A percentile compares a stretch with the other conserved stretches of the same genome.
phyloP scores from a whole-genome alignment of 2,797 vertebrate genomes.

The Merluccius polli region DNA sequence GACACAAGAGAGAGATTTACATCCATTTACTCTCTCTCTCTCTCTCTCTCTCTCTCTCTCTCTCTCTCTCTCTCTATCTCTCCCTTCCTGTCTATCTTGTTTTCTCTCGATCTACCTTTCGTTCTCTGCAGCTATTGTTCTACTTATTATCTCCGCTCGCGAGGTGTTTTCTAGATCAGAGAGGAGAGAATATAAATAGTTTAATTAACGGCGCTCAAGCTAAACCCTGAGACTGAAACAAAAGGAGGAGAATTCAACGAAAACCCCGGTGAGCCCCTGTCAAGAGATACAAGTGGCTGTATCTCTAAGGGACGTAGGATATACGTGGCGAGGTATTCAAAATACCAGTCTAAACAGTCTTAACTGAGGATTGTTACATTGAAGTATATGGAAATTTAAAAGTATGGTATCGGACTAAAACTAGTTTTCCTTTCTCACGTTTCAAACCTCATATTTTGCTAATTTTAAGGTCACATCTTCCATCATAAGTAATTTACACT shows the following conservation, averaged over 20 bases:
- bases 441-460: too few species aligned
- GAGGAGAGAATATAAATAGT: constrained; percentile 28
- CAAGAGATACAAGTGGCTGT: not conserved
- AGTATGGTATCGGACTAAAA: too few species aligned
- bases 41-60: not conserved
- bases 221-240: constrained; percentile 26
- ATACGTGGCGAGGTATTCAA: too few species aligned
- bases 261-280: constrained; percentile 17
- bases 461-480: too few species aligned
- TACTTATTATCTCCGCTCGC: too few species aligned
- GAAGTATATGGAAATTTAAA: too few species aligned
- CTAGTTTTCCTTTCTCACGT: too few species aligned
- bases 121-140: not conserved
- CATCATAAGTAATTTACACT: too few species aligned
- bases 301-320: not conserved
- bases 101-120: constrained; percentile 11
- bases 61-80: constrained; percentile 10
- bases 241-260: constrained; percentile 11
- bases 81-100: not conserved
- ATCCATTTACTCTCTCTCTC: not conserved
- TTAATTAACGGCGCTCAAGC: constrained; percentile 34
- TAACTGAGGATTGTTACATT: too few species aligned
- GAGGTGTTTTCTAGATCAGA: not conserved
- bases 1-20: constrained; percentile 6
- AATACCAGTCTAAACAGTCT: too few species aligned